Conservation (phyloP, 2,888 invertebrate species). For the Drosophila ochracea region DNA sequence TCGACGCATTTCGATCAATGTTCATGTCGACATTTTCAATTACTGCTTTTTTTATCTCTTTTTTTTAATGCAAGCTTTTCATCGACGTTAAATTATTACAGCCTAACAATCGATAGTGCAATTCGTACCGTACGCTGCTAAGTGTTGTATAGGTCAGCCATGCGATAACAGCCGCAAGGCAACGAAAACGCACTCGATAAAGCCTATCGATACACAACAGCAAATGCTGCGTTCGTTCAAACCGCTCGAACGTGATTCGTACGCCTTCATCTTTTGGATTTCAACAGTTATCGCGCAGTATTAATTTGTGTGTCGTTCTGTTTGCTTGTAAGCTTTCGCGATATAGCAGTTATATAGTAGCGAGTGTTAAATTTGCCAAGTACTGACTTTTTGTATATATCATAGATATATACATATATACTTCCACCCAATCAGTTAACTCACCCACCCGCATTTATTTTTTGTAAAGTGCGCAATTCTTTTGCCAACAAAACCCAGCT, state of each 20-base stretch:
- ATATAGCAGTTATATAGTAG: conserved; percentile 42
- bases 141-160: conserved; percentile 23
- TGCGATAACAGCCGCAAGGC: conserved; percentile 5
- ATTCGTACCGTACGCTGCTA: conserved; percentile 1
- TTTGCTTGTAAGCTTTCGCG: conserved; percentile 60
- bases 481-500: conserved; percentile 40
- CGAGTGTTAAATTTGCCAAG: conserved; percentile 49
- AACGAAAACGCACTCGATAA: conserved; percentile 23
- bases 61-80: not conserved
- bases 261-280: conserved; percentile 55
- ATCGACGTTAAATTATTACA: not conserved
- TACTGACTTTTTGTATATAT: conserved; percentile 38
- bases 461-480: conserved; percentile 57
- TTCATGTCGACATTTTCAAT: not conserved
- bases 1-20: not conserved
- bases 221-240: conserved; percentile 10
- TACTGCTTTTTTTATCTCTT: not conserved
- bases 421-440: conserved; percentile 37
- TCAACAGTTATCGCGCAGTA: conserved; percentile 59
- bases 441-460: conserved; percentile 56
- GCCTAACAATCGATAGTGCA: conserved; percentile 4
- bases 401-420: conserved; percentile 34
- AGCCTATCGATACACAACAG: conserved; percentile 34
- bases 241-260: conserved; percentile 24
- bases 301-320: conserved; percentile 66